These are phyloP conservation scores for Triplophysa siluroides DNA, from an alignment of 2,113 vertebrate genomes.

Conservation along the genomic window DNA sequence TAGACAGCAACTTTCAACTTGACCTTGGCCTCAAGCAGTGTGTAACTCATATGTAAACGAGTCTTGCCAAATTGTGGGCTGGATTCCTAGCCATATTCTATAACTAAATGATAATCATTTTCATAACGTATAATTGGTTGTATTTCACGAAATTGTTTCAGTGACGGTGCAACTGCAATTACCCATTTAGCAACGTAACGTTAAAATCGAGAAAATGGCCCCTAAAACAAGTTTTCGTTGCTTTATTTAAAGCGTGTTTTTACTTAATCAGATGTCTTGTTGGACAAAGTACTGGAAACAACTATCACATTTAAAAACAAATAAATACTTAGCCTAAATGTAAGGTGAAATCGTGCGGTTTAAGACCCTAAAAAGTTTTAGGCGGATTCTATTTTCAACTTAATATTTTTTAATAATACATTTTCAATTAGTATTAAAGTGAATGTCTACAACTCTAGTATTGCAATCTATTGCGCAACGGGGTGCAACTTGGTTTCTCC, in stretches of 20 bases:
- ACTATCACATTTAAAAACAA: too few relatives aligned
- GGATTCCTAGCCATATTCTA: conserved; percentile 24
- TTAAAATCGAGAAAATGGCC: neutral
- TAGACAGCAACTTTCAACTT: conserved; percentile 93
- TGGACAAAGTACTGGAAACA: neutral
- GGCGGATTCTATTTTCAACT: neutral
- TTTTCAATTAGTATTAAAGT: neutral
- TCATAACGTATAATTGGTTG: conserved; percentile 4
- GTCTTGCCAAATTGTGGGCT: conserved; percentile 66
- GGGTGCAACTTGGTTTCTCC: neutral
- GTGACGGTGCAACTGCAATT: neutral
- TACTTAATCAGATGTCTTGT: neutral
- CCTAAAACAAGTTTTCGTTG: neutral
- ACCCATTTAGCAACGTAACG: too few relatives aligned
- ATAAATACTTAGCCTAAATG: too few relatives aligned
- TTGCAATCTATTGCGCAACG: neutral
- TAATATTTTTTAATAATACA: too few relatives aligned
- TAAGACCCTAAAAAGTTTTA: neutral
- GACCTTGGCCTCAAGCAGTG: conserved; percentile 93
- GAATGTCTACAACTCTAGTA: neutral
- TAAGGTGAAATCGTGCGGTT: neutral
- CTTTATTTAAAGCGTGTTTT: neutral
- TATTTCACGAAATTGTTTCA: conserved; percentile 1
- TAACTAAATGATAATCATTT: neutral
- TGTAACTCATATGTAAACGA: conserved; percentile 76